A percentile compares a stretch with the other conserved stretches of the same genome.
phyloP scores from a whole-genome alignment of 2,113 vertebrate genomes.

The Pachycephala philippinensis region DNA sequence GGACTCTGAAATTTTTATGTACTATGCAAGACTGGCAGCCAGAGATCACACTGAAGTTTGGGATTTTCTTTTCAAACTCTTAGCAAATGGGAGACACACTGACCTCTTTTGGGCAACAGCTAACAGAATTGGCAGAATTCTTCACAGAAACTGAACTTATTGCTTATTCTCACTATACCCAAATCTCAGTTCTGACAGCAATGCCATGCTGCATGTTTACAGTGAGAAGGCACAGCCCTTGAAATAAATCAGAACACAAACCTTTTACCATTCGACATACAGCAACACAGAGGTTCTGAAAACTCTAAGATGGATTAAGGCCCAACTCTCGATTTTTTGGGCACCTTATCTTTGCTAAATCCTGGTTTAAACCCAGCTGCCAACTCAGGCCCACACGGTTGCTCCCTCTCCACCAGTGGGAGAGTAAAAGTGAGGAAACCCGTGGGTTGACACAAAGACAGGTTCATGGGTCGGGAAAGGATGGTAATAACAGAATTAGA shows the following conservation, averaged over 20 bases:
- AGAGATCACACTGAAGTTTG: background rate
- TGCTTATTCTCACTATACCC: background rate
- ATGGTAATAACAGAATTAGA: no score
- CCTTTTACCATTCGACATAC: background rate
- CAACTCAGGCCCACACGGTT: background rate
- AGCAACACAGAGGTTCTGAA: background rate
- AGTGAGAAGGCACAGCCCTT: background rate
- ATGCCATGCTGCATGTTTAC: accelerated
- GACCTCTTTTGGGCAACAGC: background rate
- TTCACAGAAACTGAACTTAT: background rate
- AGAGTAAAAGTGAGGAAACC: background rate
- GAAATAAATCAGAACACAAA: background rate
- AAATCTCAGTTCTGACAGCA: background rate
- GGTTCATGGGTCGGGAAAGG: background rate
- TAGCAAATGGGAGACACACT: background rate
- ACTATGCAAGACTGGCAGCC: background rate
- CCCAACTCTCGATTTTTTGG: background rate
- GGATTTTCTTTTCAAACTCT: background rate
- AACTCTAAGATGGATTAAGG: background rate
- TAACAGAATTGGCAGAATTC: background rate
- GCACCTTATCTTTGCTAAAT: background rate
- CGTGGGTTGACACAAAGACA: background rate
- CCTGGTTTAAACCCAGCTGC: background rate
- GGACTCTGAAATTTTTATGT: background rate
- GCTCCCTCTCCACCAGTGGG: background rate